Evolutionary conservation across 2,113 vertebrate species (phyloP).

Genomic region (Syrmaticus mikado): DNA sequence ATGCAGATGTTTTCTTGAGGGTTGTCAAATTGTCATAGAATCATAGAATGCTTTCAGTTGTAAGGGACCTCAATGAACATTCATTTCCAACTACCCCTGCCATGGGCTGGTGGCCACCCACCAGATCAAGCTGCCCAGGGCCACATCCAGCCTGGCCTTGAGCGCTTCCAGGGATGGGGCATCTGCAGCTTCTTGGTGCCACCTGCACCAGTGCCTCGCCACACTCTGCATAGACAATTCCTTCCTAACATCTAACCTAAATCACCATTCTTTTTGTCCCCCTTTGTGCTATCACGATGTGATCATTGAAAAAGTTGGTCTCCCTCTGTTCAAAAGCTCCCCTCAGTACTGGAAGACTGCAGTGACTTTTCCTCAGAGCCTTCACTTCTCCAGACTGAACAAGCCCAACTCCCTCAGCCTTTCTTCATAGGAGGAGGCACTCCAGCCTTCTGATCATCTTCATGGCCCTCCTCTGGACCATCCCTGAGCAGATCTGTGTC

Average conservation of each 20-base stretch:
- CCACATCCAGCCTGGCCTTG: background rate
- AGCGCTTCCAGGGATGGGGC: background rate
- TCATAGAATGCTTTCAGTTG: too few relatives aligned
- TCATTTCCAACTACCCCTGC: background rate
- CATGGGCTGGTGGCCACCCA: background rate
- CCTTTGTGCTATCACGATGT: background rate
- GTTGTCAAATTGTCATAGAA: background rate
- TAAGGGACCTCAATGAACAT: background rate
- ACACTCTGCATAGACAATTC: background rate
- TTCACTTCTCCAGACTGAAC: background rate
- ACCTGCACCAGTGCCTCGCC: background rate
- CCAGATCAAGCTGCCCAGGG: background rate
- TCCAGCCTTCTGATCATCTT: background rate
- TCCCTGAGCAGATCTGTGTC: too few relatives aligned
- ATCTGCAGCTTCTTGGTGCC: background rate
- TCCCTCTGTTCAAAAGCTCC: background rate
- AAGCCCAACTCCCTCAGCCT: background rate
- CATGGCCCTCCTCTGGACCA: background rate
- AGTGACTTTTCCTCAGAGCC: background rate
- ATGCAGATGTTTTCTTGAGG: background rate
- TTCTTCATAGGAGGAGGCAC: background rate
- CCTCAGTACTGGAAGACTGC: background rate
- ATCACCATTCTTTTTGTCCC: background rate
- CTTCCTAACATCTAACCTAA: background rate
- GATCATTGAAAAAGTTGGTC: background rate